Conservation (phyloP, 2,797 vertebrate species). For the Rhinella marina region DNA sequence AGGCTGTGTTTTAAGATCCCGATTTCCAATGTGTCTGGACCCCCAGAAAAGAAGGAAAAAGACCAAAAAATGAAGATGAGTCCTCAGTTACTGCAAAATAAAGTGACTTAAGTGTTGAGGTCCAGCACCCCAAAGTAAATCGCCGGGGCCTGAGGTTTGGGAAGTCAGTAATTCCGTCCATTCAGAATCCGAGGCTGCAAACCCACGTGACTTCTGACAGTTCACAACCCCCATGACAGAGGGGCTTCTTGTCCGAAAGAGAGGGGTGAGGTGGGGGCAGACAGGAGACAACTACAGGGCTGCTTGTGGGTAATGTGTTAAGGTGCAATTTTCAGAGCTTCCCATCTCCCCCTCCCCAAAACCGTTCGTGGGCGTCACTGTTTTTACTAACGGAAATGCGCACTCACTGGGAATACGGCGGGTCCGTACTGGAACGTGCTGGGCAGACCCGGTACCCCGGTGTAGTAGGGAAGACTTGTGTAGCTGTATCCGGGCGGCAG, state of each 20-base stretch:
- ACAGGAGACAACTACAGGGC: neutral
- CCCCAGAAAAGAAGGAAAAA: neutral
- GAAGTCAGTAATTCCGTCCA: neutral
- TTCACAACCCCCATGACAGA: neutral
- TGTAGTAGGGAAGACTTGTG: slow-evolving; percentile 98
- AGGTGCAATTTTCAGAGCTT: slow-evolving; percentile 34
- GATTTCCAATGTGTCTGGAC: neutral
- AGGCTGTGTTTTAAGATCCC: neutral
- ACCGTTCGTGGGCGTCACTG: slow-evolving; percentile 10
- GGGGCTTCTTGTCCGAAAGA: slow-evolving; percentile 1
- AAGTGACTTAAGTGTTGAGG: neutral
- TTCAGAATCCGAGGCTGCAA: neutral
- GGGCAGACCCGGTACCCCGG: slow-evolving; percentile 94
- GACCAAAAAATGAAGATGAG: neutral
- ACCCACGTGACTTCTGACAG: neutral
- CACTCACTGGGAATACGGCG: slow-evolving; percentile 96
- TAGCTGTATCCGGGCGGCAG: slow-evolving; percentile 99
- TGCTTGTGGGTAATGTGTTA: neutral
- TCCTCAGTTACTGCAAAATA: neutral
- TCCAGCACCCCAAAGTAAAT: neutral
- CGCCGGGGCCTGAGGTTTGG: neutral
- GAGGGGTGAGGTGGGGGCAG: neutral
- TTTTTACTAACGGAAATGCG: slow-evolving; percentile 42
- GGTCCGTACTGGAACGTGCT: slow-evolving; percentile 98
- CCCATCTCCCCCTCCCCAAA: slow-evolving; percentile 28